A percentile compares a stretch with the other conserved stretches of the same genome.
Evolutionary conservation across 2,113 vertebrate species (phyloP).

Genomic region (Procavia capensis): DNA sequence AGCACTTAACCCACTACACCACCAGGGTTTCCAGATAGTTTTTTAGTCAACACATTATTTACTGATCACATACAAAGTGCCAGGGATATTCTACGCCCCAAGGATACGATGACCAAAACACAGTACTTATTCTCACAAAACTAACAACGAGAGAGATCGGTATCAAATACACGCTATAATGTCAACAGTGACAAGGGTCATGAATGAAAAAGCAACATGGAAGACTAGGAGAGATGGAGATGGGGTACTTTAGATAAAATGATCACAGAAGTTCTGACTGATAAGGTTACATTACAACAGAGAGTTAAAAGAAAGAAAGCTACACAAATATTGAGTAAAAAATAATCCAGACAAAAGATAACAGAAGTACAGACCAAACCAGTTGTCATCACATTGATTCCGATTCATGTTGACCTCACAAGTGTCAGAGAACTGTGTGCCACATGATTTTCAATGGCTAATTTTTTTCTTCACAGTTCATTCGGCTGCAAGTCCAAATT

Average conservation of each 20-base stretch:
- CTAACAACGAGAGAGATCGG: background rate
- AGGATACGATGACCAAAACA: background rate
- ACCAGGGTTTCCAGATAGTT: no score
- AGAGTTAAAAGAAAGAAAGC: slow-evolving; percentile 28
- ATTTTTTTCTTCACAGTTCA: background rate
- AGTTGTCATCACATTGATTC: background rate
- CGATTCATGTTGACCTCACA: background rate
- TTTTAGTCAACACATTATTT: slow-evolving; percentile 42
- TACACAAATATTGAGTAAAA: background rate
- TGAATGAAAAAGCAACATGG: background rate
- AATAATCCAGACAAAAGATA: slow-evolving; percentile 1
- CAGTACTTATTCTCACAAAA: slow-evolving; percentile 8
- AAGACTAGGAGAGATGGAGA: background rate
- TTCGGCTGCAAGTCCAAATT: no score
- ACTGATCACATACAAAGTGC: background rate
- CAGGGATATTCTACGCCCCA: background rate
- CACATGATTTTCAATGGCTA: background rate
- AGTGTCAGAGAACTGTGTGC: background rate
- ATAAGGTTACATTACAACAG: background rate
- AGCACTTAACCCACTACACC: no score
- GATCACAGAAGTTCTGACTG: background rate
- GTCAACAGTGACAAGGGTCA: background rate
- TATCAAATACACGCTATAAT: background rate
- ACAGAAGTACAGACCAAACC: background rate
- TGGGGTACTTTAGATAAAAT: background rate